Evolutionary conservation across 2,113 vertebrate species (phyloP).

Genomic region (Erinaceus europaeus): DNA sequence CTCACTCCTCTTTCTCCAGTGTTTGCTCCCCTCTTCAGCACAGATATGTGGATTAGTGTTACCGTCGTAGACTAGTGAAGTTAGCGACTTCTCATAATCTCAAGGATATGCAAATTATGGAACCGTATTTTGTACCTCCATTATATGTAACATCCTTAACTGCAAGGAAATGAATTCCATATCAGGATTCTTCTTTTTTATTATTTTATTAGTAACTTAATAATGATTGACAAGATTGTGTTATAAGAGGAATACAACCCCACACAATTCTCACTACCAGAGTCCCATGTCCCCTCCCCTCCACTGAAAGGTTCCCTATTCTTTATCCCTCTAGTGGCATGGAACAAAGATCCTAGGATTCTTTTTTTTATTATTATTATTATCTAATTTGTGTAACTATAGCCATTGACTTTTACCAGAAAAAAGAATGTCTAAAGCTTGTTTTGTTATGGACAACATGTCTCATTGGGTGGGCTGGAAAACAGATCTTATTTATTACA

Average conservation of each 20-base stretch:
- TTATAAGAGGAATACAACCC: too few species aligned
- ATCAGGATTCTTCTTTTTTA: neutral
- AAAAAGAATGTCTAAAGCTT: neutral
- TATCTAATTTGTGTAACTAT: neutral
- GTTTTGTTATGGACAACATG: neutral
- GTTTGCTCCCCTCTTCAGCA: neutral
- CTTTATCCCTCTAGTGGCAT: too few species aligned
- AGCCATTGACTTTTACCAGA: neutral
- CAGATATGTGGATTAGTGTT: neutral
- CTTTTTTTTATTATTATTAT: neutral
- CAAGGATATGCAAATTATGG: neutral
- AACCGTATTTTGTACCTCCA: neutral
- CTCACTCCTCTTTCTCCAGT: neutral
- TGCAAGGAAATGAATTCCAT: neutral
- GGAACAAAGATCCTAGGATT: too few species aligned
- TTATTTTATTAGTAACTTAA: too few species aligned
- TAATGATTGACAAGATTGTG: too few species aligned
- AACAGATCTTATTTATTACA: conserved; percentile 2
- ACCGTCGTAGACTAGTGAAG: neutral
- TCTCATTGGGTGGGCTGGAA: neutral
- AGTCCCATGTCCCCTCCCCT: too few species aligned
- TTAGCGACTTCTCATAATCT: neutral
- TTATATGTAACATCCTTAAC: neutral
- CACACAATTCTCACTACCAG: too few species aligned
- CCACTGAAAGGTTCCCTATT: too few species aligned